Evolutionary conservation across 2,797 vertebrate genomes (phyloP), one percentile per base, ranked within the genome.

Genomic region (Pangasius sanitwongsei): DNA sequence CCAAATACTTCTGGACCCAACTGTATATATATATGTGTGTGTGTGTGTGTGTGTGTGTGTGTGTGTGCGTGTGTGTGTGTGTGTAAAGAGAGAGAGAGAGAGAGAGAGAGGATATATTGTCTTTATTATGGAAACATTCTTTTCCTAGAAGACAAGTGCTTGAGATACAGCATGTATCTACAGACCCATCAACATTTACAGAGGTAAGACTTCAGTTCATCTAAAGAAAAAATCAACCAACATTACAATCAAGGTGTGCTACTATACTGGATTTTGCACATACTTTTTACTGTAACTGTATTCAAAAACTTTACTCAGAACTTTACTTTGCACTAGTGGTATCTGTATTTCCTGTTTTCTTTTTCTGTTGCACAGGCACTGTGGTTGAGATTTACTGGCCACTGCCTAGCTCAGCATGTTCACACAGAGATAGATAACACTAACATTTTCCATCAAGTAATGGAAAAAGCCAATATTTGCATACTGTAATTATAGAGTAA

Each of bases 71-170:
- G 2, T 34, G 4, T 9, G 2, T 53, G 2, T 50, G 2, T n/a
- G 16, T 44, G 8, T 23, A 44, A 4, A 65, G 2, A 2, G 2
- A 2, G 2, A 2, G 2, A 37, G 4, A 44, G 41, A 44, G 41
- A 44, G 41, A 44, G 41, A 44, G 41, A 44, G 41, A 44, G 41
- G 41, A 55, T 69, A 16, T 34, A 34, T 61, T 78, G 57, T 84
- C 13, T 50, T 53, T 25, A 34, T 20, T 85, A 34, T 59, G 25
- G 20, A 23, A 57, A 55, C 18, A 15, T 50, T 80, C 13, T 28
- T 78, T 87, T 91, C 84, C 74, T 83, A 93, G 92, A 83, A 89
- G 44, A 53, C 25, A 28, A 69, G 72, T 90, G n/a, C 89, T 92
- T 89, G 75, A 91, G 70, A 87, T 93, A 61, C 89, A 92, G 48